Conservation (phyloP, 2,888 invertebrate genomes). For the Augochlorella aurata region DNA sequence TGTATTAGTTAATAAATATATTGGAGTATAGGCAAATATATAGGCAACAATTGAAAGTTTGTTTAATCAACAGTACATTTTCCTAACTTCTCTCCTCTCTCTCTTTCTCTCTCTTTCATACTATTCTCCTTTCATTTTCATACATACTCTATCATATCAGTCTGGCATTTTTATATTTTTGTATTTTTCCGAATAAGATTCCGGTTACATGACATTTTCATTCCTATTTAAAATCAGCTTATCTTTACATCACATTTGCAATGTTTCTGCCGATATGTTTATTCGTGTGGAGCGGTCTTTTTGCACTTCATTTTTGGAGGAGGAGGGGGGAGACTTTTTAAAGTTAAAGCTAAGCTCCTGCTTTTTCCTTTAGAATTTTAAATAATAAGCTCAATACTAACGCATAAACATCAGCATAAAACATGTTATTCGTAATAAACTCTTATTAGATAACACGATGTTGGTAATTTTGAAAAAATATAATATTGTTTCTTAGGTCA, state of each 20-base stretch:
- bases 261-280: constrained; percentile 70
- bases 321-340: constrained; percentile 11
- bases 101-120: constrained; percentile 16
- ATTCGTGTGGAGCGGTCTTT: constrained; percentile 64
- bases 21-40: constrained; percentile 41
- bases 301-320: constrained; percentile 4
- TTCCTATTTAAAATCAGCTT: constrained; percentile 67
- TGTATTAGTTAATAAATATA: constrained; percentile 28
- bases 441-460: constrained; percentile 67
- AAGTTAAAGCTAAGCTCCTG: constrained; percentile 59
- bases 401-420: constrained; percentile 41
- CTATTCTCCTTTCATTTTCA: constrained; percentile 36
- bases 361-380: constrained; percentile 50
- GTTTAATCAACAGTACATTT: constrained; percentile 39
- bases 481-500: neutral
- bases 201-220: constrained; percentile 56
- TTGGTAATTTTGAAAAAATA: constrained; percentile 38
- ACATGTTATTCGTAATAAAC: constrained; percentile 48
- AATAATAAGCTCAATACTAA: constrained; percentile 59
- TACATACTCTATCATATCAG: constrained; percentile 59
- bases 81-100: constrained; percentile 28
- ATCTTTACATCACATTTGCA: constrained; percentile 71
- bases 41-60: constrained; percentile 46
- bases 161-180: constrained; percentile 47
- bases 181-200: constrained; percentile 46